Conservation (phyloP, 2,797 vertebrate genomes). For the Eutrigla gurnardus region DNA sequence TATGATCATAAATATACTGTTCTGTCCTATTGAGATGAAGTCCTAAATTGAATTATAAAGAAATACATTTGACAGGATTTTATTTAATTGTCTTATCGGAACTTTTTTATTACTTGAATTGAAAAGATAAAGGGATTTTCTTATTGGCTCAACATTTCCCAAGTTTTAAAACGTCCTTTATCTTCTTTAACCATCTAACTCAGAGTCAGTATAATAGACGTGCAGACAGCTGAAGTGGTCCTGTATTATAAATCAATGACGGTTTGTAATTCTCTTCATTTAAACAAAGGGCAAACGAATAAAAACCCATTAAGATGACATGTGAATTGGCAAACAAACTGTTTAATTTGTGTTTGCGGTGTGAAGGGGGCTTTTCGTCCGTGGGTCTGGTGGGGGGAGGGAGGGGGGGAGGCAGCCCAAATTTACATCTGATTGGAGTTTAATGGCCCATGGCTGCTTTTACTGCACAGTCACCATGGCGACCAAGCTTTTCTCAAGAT, state of each 20-base stretch:
- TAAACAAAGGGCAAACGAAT: constrained; percentile 90
- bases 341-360: constrained; percentile 89
- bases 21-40: background rate
- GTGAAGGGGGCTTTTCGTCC: constrained; percentile 80
- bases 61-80: background rate
- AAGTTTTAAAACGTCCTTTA: constrained; percentile 42
- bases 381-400: constrained; percentile 49
- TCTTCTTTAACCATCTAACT: constrained; percentile 55
- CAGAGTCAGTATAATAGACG: constrained; percentile 59
- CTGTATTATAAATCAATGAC: constrained; percentile 90
- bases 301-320: constrained; percentile 93
- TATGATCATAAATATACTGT: background rate
- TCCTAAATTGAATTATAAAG: background rate
- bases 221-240: constrained; percentile 84
- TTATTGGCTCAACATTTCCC: constrained; percentile 10
- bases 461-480: constrained; percentile 85
- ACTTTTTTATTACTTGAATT: background rate
- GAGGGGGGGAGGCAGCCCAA: constrained; percentile 77
- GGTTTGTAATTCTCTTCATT: constrained; percentile 89
- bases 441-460: constrained; percentile 89
- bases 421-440: constrained; percentile 97
- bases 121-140: constrained; percentile 1
- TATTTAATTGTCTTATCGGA: background rate
- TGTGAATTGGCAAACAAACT: constrained; percentile 95
- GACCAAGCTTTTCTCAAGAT: constrained; percentile 93